Evolutionary conservation across 2,888 invertebrate genomes (phyloP), one percentile per base, ranked within the genome.

Genomic region (Netelia virgata): DNA sequence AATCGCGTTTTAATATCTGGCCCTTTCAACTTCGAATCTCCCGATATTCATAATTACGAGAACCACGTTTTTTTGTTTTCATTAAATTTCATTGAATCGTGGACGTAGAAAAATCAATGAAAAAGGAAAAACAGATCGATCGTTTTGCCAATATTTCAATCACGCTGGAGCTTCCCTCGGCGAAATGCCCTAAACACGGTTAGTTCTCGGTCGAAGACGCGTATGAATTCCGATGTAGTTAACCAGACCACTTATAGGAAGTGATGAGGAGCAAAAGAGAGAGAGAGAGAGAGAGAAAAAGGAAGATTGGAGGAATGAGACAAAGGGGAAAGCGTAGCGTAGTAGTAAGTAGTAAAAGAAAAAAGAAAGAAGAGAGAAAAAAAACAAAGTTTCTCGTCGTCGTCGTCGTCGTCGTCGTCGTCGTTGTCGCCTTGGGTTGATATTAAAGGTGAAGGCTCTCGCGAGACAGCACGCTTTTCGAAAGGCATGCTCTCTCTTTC

Each of bases 401-500:
- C 73, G 43, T 75, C 16, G 78, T 78, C 77, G 77, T 53, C 20
- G n/a, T 55, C 78, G 78, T 72, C 74, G 47, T 57, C 73, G 47
- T 75, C 16, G 78, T 79, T 70, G 78, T 55, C 20, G 16, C 16
- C 81, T 74, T 61, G 36, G 78, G 55, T 59, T 70, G 47, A 28
- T 70, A 53, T 84, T 84, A 84, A 84, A 84, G 84, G 64, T 72
- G 84, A 84, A 72, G 75, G 59, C 57, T 50, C 41, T 69, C 70
- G 10, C 50, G 43, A 14, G 43, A 41, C 36, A 23, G 61, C 73
- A 68, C 61, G 61, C 66, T 66, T 55, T 59, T 28, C 50, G 57
- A 72, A 61, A 66, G 80, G 28, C 28, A 0, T 28, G 69, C 66
- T 41, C 66, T 55, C 73, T 43, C 43, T 43, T 5, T 43, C 53